Evolutionary conservation across 2,797 vertebrate species (phyloP), one percentile per base, ranked within the genome.

Genomic region (Coendou prehensilis): DNA sequence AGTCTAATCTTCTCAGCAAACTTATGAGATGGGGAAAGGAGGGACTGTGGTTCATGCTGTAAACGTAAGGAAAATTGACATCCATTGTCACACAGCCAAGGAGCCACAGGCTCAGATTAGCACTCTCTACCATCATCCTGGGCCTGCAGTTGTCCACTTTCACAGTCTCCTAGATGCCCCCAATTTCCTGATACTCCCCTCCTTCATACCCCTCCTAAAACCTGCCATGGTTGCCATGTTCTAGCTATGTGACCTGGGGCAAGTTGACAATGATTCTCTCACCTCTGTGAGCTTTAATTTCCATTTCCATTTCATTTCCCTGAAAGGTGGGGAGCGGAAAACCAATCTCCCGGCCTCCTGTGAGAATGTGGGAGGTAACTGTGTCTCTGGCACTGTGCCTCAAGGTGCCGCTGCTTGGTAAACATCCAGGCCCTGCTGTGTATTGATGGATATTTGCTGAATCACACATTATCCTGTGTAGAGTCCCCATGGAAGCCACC

Each of bases 21-120:
- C 50, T 45, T 41, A 0, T 1, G 0, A 69, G 45, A 63, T 82
- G 56, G 18, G 15, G 6, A 1, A 1, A 69, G 37, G 78, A 75
- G 17, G 30, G 23, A 1, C 61, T 15, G 9, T 18, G 57, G 33
- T 75, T 69, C 89, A 91, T 96, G 11, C 89, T 96, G 88, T 78
- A 50, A 45, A 76, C 37, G 6, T 61, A n/a, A 52, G 28, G 87
- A 26, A 90, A 56, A 50, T 20, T 26, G 37, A 78, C 45, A 10
- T 61, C 71, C 78, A 61, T 28, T 0, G 2, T 69, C 73, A 50
- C 30, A 41, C 54, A 50, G 30, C 50, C 54, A 20, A 93, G 20
- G 4, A 79, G 9, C 30, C 50, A 13, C 30, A 26, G 56, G 61
- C 30, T 47, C 18, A 26, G 20, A 41, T 63, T 1, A 10, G 14